Evolutionary conservation across 1,140 invertebrate genomes (phyloP).

Genomic region (Drosophila mauritiana): DNA sequence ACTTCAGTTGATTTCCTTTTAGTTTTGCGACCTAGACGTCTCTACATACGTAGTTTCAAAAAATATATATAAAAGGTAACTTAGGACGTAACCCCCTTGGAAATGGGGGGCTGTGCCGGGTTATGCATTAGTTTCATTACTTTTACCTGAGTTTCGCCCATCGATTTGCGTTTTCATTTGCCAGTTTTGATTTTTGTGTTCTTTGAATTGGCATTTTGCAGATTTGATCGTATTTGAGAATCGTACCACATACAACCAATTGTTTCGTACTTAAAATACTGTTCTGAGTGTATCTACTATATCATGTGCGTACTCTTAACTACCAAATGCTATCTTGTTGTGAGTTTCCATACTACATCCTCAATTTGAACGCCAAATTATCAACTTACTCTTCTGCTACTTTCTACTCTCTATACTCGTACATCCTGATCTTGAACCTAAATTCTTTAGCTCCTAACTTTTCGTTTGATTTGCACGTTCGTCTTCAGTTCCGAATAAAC

Average conservation of each 20-base stretch:
- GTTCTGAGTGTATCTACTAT: slow-evolving; percentile 75
- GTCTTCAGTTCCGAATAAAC: slow-evolving; percentile 39
- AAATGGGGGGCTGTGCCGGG: slow-evolving; percentile 4
- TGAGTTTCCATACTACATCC: slow-evolving; percentile 71
- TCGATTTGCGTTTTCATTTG: slow-evolving; percentile 53
- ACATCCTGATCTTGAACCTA: slow-evolving; percentile 51
- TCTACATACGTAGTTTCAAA: slow-evolving; percentile 52
- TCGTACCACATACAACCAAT: slow-evolving; percentile 58
- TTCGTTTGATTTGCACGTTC: slow-evolving; percentile 52
- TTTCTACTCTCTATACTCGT: slow-evolving; percentile 69
- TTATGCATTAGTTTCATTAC: slow-evolving; percentile 44
- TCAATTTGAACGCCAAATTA: slow-evolving; percentile 74
- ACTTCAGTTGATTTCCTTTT: slow-evolving; percentile 45
- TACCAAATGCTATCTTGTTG: slow-evolving; percentile 75
- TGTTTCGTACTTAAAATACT: slow-evolving; percentile 72
- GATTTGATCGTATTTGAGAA: slow-evolving; percentile 60
- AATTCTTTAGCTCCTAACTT: slow-evolving; percentile 49
- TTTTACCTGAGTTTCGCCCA: slow-evolving; percentile 50
- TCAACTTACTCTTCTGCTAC: slow-evolving; percentile 72
- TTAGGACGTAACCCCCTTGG: slow-evolving; percentile 33
- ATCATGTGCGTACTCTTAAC: slow-evolving; percentile 72
- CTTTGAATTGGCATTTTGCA: slow-evolving; percentile 75
- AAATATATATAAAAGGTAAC: slow-evolving; percentile 8
- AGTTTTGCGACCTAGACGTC: slow-evolving; percentile 49
- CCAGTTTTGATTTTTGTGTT: slow-evolving; percentile 36